These are phyloP conservation scores for Ferdinandea cuprea DNA, from an alignment of 2,888 invertebrate genomes.

Conservation along the genomic window DNA sequence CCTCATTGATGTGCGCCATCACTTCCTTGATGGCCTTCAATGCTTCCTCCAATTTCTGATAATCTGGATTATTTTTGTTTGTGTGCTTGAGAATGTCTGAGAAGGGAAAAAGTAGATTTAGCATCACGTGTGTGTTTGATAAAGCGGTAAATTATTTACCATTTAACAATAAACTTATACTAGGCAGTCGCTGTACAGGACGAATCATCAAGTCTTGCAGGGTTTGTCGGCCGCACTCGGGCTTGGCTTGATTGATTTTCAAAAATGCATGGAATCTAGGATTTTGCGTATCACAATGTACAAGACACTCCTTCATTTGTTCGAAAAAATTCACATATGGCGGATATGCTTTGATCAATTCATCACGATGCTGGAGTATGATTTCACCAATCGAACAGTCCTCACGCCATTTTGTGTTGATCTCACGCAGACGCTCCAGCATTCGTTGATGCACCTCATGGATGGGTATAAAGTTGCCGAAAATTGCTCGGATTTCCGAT, in stretches of 20 bases:
- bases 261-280: conserved; percentile 99
- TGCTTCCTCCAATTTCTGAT: conserved; percentile 92
- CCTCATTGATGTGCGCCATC: conserved; percentile 98
- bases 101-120: conserved; percentile 75
- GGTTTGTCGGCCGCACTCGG: conserved; percentile 98
- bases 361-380: conserved; percentile 93
- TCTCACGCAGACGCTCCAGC: conserved; percentile 84
- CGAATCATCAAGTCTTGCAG: conserved; percentile 97
- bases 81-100: conserved; percentile 97
- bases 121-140: no score
- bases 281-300: conserved; percentile 94
- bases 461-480: conserved; percentile 97
- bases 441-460: conserved; percentile 95
- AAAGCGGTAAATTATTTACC: conserved; percentile 85
- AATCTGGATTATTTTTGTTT: conserved; percentile 93
- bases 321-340: conserved; percentile 99
- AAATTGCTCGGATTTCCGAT: conserved; percentile 96
- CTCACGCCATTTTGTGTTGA: conserved; percentile 90
- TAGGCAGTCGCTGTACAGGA: conserved; percentile 98
- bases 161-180: conserved; percentile 96
- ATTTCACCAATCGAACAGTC: conserved; percentile 94
- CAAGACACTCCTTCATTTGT: conserved; percentile 96
- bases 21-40: conserved; percentile 95
- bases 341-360: conserved; percentile 96
- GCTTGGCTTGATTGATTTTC: conserved; percentile 96